Conservation (phyloP, 2,888 invertebrate species). For the Heliconius charithonia region DNA sequence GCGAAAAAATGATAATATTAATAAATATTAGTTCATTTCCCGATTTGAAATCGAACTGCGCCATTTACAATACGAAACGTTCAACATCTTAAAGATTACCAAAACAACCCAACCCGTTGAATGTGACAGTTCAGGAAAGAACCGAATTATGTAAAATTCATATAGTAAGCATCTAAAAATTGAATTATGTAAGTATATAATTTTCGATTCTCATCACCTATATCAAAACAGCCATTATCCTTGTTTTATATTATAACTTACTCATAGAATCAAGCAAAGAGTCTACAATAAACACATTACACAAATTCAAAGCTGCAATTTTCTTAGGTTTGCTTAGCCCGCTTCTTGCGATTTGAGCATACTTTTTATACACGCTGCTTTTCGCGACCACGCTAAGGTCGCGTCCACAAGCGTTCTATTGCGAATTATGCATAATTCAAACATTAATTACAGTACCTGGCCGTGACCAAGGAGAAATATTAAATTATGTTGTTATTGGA, state of each 20-base stretch:
- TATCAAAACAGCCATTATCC: not conserved
- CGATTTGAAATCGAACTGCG: not conserved
- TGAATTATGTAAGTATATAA: not conserved
- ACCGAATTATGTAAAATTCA: too few relatives aligned
- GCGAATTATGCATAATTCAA: conserved; percentile 41
- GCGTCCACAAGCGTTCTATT: conserved; percentile 44
- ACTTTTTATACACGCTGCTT: conserved; percentile 50
- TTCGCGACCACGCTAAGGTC: conserved; percentile 68
- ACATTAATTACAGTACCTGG: conserved; percentile 44
- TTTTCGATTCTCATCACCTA: not conserved
- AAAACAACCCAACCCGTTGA: not conserved
- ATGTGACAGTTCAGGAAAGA: not conserved
- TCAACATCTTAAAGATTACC: not conserved
- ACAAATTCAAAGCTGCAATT: conserved; percentile 24
- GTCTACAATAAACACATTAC: conserved; percentile 11
- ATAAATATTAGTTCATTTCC: too few relatives aligned
- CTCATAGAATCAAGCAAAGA: not conserved
- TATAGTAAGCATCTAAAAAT: not conserved
- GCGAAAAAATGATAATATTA: too few relatives aligned
- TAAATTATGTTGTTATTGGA: conserved; percentile 8
- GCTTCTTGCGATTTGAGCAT: conserved; percentile 28
- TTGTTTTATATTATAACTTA: not conserved
- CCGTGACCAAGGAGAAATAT: conserved; percentile 17
- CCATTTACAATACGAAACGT: not conserved
- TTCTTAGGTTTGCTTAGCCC: conserved; percentile 28